Evolutionary conservation across 1,140 invertebrate species (phyloP).

Genomic region (Dendrolimus punctatus): DNA sequence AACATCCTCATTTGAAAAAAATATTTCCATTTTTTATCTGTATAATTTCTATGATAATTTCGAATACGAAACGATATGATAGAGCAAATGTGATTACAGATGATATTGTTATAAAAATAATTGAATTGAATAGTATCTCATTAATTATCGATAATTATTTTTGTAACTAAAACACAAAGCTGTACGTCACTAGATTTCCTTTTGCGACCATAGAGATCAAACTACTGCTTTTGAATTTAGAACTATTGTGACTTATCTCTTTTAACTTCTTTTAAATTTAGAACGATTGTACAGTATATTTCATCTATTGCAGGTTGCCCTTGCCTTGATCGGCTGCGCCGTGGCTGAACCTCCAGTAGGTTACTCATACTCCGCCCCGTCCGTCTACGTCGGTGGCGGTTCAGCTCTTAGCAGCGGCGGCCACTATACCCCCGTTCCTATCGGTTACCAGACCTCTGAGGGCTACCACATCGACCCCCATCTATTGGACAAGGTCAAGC

Average conservation of each 20-base stretch:
- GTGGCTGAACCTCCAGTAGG: constrained; percentile 65
- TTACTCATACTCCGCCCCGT: constrained; percentile 63
- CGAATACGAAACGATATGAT: too few species aligned
- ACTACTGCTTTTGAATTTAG: not conserved
- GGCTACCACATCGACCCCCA: constrained; percentile 84
- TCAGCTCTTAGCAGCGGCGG: constrained; percentile 73
- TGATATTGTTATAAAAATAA: too few species aligned
- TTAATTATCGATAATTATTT: too few species aligned
- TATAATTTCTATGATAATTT: too few species aligned
- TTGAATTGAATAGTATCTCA: too few species aligned
- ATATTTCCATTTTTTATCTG: too few species aligned
- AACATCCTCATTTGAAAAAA: too few species aligned
- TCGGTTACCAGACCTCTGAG: constrained; percentile 82
- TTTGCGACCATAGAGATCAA: too few species aligned
- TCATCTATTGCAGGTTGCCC: constrained; percentile 47
- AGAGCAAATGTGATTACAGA: too few species aligned
- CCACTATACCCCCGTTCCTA: constrained; percentile 80
- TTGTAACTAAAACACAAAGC: too few species aligned
- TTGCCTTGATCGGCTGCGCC: constrained; percentile 63
- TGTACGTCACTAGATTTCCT: too few species aligned
- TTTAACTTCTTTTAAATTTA: too few species aligned
- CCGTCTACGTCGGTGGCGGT: constrained; percentile 31
- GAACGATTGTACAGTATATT: not conserved
- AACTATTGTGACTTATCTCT: not conserved
- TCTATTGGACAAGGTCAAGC: constrained; percentile 84